Conservation (phyloP, 2,888 invertebrate species). For the Torymus auratus region DNA sequence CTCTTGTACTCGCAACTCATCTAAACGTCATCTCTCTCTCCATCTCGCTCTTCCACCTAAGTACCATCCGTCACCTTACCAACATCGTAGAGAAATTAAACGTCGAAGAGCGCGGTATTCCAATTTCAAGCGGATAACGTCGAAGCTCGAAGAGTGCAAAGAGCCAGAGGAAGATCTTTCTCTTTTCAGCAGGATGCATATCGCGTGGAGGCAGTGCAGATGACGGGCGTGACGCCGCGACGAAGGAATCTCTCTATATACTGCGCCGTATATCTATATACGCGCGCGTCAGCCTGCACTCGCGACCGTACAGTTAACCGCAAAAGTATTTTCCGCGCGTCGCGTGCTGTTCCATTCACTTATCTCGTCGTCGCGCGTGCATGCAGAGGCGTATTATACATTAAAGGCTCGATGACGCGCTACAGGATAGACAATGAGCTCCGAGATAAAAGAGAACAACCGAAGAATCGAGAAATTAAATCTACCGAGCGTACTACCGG, state of each 20-base stretch:
- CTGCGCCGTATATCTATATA: too few relatives aligned
- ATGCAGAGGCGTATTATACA: background rate
- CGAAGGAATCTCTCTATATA: constrained; percentile 41
- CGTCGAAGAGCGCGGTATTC: too few relatives aligned
- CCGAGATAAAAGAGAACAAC: constrained; percentile 7
- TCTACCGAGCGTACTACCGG: too few relatives aligned
- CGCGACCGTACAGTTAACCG: constrained; percentile 27
- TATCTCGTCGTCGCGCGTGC: background rate
- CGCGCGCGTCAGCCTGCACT: constrained; percentile 25
- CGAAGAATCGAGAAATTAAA: constrained; percentile 6
- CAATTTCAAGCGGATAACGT: too few relatives aligned
- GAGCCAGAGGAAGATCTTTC: constrained; percentile 40
- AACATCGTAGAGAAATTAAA: too few relatives aligned
- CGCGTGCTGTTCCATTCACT: background rate
- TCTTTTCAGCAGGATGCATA: constrained; percentile 36
- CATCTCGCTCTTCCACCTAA: background rate
- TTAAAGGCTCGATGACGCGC: constrained; percentile 3
- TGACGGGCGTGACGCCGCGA: constrained; percentile 42
- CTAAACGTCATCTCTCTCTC: background rate
- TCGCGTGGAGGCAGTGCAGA: background rate
- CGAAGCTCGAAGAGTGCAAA: too few relatives aligned
- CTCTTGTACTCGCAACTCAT: too few relatives aligned
- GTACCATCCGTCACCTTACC: too few relatives aligned
- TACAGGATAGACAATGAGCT: constrained; percentile 4
- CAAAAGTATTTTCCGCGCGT: constrained; percentile 26